Percentiles rank a stretch among this genome's conserved stretches.
These are phyloP conservation scores for Apaloderma vittatum DNA, from an alignment of 2,113 vertebrate genomes.

Conservation along the genomic window DNA sequence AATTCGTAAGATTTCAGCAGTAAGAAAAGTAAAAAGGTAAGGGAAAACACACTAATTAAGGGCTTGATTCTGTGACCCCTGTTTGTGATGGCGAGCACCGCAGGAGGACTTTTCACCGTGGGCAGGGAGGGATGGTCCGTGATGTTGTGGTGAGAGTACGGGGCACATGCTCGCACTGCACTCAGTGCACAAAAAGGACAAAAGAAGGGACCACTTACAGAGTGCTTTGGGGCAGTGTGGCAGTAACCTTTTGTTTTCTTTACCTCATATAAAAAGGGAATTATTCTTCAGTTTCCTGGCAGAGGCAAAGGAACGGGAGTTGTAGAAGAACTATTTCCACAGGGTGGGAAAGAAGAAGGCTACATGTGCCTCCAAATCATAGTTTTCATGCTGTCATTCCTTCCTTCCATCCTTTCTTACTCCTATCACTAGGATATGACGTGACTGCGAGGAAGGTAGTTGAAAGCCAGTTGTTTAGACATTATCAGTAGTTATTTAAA, in stretches of 20 bases:
- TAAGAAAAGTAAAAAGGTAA: slow-evolving; percentile 24
- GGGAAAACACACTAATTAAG: background rate
- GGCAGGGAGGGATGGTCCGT: background rate
- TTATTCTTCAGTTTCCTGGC: background rate
- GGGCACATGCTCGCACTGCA: background rate
- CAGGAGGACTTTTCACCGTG: background rate
- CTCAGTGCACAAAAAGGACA: background rate
- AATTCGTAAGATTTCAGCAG: background rate
- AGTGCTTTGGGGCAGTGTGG: background rate
- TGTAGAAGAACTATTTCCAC: background rate
- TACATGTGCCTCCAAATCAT: background rate
- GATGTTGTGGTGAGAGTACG: background rate
- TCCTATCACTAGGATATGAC: background rate
- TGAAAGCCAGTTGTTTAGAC: background rate
- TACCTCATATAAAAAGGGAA: background rate
- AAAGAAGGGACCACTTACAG: background rate
- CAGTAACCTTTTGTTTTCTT: background rate
- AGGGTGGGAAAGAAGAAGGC: background rate
- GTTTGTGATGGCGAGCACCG: background rate
- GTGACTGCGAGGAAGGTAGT: background rate
- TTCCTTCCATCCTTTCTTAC: background rate
- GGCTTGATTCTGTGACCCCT: background rate
- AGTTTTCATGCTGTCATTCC: background rate
- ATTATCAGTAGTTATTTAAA: background rate
- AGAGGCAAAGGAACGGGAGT: background rate